A percentile compares a stretch with the other conserved stretches of the same genome.
These are phyloP conservation scores for Xestia ashworthii DNA, from an alignment of 2,888 invertebrate genomes.

Conservation along the genomic window DNA sequence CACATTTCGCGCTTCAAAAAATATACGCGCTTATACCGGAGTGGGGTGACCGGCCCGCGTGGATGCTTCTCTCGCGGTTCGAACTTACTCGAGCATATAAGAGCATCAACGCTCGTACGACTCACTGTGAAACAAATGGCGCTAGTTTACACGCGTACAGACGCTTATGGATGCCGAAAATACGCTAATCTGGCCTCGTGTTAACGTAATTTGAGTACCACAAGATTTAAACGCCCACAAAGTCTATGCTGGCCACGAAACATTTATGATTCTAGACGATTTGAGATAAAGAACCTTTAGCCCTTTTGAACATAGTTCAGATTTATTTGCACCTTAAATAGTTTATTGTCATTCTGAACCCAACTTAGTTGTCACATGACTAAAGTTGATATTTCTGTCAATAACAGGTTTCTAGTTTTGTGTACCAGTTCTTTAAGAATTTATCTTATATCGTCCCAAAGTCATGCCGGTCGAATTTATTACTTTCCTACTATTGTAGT, in stretches of 20 bases:
- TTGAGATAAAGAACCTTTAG: constrained; percentile 11
- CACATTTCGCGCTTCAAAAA: not conserved
- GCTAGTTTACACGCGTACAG: not conserved
- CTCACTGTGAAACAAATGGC: not conserved
- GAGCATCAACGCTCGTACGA: not conserved
- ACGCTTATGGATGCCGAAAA: no score
- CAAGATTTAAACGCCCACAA: not conserved
- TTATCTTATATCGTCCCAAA: constrained; percentile 16
- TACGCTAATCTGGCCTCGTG: not conserved
- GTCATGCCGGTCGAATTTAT: constrained; percentile 33
- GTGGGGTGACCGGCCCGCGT: not conserved
- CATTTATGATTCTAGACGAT: not conserved
- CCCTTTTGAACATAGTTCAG: not conserved
- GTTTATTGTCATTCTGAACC: not conserved
- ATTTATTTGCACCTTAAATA: constrained; percentile 5
- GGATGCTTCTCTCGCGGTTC: not conserved
- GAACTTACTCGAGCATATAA: no score
- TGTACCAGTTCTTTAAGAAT: constrained; percentile 26
- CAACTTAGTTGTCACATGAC: not conserved
- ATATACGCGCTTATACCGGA: not conserved
- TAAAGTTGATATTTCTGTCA: constrained; percentile 15
- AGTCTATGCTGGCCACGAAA: not conserved
- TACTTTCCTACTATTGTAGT: constrained; percentile 19
- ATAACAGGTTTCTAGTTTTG: not conserved
- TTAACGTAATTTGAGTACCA: not conserved